Conservation (phyloP, 2,113 vertebrate genomes). For the Gymnocephalus cernua region DNA sequence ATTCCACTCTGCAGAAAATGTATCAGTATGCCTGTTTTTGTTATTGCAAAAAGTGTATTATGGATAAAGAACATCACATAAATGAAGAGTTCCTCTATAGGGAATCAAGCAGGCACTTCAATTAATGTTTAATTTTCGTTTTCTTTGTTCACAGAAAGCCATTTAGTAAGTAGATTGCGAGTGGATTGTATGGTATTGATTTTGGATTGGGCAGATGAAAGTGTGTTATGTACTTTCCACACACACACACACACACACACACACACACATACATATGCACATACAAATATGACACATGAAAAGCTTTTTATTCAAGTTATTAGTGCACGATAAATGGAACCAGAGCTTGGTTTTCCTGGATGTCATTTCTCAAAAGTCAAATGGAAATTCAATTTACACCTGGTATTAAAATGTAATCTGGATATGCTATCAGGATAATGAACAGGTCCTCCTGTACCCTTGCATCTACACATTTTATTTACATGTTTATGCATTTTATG, state of each 20-base stretch:
- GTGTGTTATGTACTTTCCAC: slow-evolving; percentile 26
- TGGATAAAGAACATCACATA: slow-evolving; percentile 13
- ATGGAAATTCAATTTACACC: neutral
- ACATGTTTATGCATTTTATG: neutral
- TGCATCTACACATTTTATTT: neutral
- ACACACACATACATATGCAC: neutral
- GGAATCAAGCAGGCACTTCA: slow-evolving; percentile 36
- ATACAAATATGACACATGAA: slow-evolving; percentile 6
- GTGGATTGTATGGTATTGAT: slow-evolving; percentile 62
- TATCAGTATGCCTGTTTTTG: neutral
- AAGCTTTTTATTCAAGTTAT: slow-evolving; percentile 14
- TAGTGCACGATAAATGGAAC: neutral
- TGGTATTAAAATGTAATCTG: neutral
- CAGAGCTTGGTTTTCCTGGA: neutral
- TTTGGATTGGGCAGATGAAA: slow-evolving; percentile 50
- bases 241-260: neutral
- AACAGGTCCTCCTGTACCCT: neutral
- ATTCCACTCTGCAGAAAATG: neutral
- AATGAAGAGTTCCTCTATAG: slow-evolving; percentile 40
- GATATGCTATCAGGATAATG: neutral
- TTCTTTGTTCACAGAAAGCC: slow-evolving; percentile 51
- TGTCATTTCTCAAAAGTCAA: slow-evolving; percentile 1
- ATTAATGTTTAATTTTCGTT: slow-evolving; percentile 31
- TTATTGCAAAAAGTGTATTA: neutral
- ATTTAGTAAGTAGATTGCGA: slow-evolving; percentile 61